Conservation (phyloP, 2,888 invertebrate genomes). For the Lingula anatina region DNA sequence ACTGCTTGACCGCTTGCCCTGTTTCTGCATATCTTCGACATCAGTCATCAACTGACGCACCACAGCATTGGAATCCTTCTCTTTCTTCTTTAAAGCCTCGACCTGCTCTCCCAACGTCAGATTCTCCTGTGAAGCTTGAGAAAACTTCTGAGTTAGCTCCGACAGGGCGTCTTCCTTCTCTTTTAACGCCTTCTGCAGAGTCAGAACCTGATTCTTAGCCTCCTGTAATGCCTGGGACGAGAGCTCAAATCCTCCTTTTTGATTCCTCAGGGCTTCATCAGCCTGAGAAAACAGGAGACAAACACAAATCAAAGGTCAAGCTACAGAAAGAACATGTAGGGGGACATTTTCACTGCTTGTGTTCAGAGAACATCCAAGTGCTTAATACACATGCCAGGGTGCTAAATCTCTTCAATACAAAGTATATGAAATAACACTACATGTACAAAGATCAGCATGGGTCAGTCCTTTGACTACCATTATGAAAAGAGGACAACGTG, state of each 20-base stretch:
- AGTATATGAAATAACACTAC: too few species aligned
- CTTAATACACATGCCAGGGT: too few species aligned
- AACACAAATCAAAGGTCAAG: too few species aligned
- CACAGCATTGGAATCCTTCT: constrained; percentile 4
- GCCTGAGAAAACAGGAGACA: constrained; percentile 23
- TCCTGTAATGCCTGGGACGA: constrained; percentile 34
- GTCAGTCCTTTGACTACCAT: too few species aligned
- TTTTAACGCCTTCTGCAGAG: constrained; percentile 28
- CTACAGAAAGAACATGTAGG: too few species aligned
- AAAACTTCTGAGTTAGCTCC: constrained; percentile 17
- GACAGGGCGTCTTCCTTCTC: constrained; percentile 19
- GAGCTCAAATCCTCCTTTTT: constrained; percentile 23
- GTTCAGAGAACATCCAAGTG: not conserved
- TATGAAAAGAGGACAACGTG: too few species aligned
- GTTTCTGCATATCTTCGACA: constrained; percentile 10
- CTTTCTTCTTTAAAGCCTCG: constrained; percentile 7
- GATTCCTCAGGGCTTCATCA: constrained; percentile 28
- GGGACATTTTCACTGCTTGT: too few species aligned
- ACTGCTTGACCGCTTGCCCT: not conserved
- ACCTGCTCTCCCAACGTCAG: constrained; percentile 8
- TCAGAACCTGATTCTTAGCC: constrained; percentile 38
- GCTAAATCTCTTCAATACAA: too few species aligned
- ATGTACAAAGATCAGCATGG: too few species aligned
- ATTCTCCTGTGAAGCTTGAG: constrained; percentile 14
- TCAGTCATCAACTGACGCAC: constrained; percentile 15